A percentile compares a stretch with the other conserved stretches of the same genome.
phyloP scores from a whole-genome alignment of 2,888 invertebrate species.

The Minunthozetes semirufus region DNA sequence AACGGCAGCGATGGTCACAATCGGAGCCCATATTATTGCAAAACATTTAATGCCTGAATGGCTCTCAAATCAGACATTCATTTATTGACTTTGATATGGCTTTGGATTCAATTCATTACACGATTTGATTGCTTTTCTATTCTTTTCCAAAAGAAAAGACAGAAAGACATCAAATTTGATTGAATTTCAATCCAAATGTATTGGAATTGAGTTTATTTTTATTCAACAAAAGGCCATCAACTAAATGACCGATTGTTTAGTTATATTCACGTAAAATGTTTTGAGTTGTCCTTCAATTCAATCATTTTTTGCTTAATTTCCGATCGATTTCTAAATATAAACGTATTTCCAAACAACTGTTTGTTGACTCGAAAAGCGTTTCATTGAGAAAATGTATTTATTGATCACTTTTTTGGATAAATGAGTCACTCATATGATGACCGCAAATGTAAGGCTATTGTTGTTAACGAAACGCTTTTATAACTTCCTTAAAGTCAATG shows the following conservation, averaged over 20 bases:
- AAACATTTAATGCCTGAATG: not conserved
- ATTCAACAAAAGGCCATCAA: too few species aligned
- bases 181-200: too few species aligned
- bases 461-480: not conserved
- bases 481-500: conserved; percentile 13
- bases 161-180: too few species aligned
- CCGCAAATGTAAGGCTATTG: not conserved
- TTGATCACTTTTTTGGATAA: not conserved
- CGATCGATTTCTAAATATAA: too few species aligned
- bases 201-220: too few species aligned
- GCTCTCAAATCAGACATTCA: not conserved
- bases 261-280: too few species aligned
- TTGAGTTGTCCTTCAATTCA: too few species aligned
- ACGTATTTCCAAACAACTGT: not conserved
- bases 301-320: too few species aligned
- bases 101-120: not conserved
- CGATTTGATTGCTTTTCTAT: too few species aligned
- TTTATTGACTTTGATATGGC: not conserved
- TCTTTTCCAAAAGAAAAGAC: too few species aligned
- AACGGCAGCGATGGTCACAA: not conserved
- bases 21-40: not conserved
- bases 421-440: not conserved
- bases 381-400: not conserved
- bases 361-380: not conserved
- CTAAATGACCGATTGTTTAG: too few species aligned